Evolutionary conservation across 2,113 vertebrate species (phyloP), one percentile per base, ranked within the genome.

Genomic region (Pygoscelis antarcticus): DNA sequence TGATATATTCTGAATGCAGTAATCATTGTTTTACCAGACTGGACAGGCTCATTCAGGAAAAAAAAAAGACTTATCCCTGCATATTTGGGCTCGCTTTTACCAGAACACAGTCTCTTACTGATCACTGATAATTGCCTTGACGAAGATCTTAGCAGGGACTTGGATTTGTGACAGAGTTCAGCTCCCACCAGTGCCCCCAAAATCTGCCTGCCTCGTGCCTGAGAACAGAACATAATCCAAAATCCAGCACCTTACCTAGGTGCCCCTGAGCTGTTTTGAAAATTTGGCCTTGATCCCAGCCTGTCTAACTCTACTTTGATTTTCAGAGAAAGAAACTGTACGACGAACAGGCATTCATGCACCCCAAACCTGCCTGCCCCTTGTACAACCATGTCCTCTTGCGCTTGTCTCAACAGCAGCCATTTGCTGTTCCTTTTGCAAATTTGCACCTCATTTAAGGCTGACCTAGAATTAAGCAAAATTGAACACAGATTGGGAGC

Each of bases 361-460:
- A 4, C 34, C 32, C 90, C 52, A 89, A 89, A 51, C 32, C 61
- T 72, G 40, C 36, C 20, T 20, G 34, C 17, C 2, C 2, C 30
- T 61, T 57, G 44, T 51, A 65, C 44, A 91, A 14, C 55, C 16
- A 34, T 16, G 29, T 61, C 27, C 36, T 85, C 47, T 57, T 62
- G 42, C 0, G 1, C 62, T 75, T 72, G 57, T 81, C 81, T 82
- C 79, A 95, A 64, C 2, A 2, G 74, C 88, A 87, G 62, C 36
- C 65, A 84, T 79, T 90, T 84, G 47, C 80, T 85, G 30, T 8
- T 87, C 61, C 65, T 84, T 95, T 84, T 84, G 60, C 65, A 93
- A 95, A 96, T 95, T 68, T 88, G 72, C 64, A 96, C 71, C 42
- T 95, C 83, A 83, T 91, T 85, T 76, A 78, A 85, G 62, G 36